These are phyloP conservation scores for Drepana arcuata DNA, from an alignment of 1,140 invertebrate genomes.

Conservation along the genomic window DNA sequence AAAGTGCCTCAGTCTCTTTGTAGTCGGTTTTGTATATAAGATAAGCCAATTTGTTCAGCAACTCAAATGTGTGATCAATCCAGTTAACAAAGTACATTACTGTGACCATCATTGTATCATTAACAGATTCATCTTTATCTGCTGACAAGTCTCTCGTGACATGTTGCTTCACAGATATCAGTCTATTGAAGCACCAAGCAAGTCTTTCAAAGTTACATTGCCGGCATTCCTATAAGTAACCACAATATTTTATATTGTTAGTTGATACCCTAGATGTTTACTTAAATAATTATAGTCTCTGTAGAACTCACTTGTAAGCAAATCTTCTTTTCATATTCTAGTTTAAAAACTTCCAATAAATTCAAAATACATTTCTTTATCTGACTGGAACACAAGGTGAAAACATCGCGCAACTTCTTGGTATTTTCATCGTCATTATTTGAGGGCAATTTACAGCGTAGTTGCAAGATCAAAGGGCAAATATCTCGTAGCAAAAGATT, in stretches of 20 bases:
- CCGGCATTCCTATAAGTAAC: slow-evolving; percentile 42
- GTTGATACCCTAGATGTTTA: not conserved
- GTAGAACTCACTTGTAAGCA: slow-evolving; percentile 29
- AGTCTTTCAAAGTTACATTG: slow-evolving; percentile 43
- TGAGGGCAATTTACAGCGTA: slow-evolving; percentile 24
- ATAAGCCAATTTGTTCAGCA: slow-evolving; percentile 38
- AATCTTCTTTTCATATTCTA: slow-evolving; percentile 26
- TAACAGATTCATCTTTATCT: slow-evolving; percentile 7
- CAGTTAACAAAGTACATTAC: slow-evolving; percentile 64
- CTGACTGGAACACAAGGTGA: slow-evolving; percentile 50
- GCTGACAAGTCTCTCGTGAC: slow-evolving; percentile 15
- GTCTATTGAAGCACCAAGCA: slow-evolving; percentile 43
- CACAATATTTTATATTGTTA: not conserved
- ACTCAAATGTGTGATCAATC: slow-evolving; percentile 62
- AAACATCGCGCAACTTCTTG: slow-evolving; percentile 33
- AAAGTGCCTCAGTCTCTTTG: slow-evolving; percentile 23
- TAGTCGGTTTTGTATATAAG: slow-evolving; percentile 38
- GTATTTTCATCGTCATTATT: slow-evolving; percentile 16
- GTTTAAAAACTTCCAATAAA: slow-evolving; percentile 42
- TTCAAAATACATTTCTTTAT: slow-evolving; percentile 50
- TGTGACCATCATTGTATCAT: slow-evolving; percentile 30
- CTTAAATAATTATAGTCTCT: not conserved
- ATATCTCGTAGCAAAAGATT: slow-evolving; percentile 24
- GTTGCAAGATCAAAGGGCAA: slow-evolving; percentile 31
- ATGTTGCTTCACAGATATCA: slow-evolving; percentile 29